A percentile compares a stretch with the other conserved stretches of the same genome.
Conservation (phyloP, 2,888 invertebrate species). For the Pasiphila rectangulata region DNA sequence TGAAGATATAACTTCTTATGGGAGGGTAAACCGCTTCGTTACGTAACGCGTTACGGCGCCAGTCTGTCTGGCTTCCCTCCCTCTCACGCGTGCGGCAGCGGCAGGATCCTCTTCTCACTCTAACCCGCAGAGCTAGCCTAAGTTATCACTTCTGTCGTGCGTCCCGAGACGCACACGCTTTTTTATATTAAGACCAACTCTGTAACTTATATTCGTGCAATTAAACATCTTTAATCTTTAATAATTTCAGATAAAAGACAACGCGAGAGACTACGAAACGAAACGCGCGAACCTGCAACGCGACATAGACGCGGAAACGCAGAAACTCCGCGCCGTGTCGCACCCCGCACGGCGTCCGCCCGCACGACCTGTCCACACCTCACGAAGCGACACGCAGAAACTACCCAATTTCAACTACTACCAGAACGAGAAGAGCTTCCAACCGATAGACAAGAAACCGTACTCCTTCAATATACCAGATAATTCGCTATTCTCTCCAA, state of each 20-base stretch:
- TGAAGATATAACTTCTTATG: too few relatives aligned
- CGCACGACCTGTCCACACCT: conserved; percentile 34
- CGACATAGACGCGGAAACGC: conserved; percentile 66
- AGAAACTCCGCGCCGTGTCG: conserved; percentile 40
- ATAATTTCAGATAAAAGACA: conserved; percentile 72
- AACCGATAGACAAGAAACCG: conserved; percentile 53
- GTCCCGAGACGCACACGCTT: too few relatives aligned
- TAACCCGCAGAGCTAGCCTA: too few relatives aligned
- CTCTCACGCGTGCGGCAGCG: too few relatives aligned
- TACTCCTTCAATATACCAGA: conserved; percentile 75
- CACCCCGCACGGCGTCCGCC: conserved; percentile 26
- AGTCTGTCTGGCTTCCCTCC: too few relatives aligned
- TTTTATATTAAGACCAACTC: too few relatives aligned
- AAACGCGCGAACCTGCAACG: conserved; percentile 72
- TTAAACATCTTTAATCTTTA: too few relatives aligned
- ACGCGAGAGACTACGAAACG: conserved; percentile 68
- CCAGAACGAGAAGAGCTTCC: conserved; percentile 36
- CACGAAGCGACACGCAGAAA: conserved; percentile 55
- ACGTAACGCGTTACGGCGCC: too few relatives aligned
- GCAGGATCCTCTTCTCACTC: too few relatives aligned
- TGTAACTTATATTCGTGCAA: too few relatives aligned
- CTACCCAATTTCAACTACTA: conserved; percentile 57
- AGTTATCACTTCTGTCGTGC: too few relatives aligned
- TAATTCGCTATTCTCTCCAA: conserved; percentile 60
- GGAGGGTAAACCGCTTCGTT: too few relatives aligned